Base-by-base conservation (phyloP, 2,113 vertebrate species). In the Oreochromis spilurus region DNA sequence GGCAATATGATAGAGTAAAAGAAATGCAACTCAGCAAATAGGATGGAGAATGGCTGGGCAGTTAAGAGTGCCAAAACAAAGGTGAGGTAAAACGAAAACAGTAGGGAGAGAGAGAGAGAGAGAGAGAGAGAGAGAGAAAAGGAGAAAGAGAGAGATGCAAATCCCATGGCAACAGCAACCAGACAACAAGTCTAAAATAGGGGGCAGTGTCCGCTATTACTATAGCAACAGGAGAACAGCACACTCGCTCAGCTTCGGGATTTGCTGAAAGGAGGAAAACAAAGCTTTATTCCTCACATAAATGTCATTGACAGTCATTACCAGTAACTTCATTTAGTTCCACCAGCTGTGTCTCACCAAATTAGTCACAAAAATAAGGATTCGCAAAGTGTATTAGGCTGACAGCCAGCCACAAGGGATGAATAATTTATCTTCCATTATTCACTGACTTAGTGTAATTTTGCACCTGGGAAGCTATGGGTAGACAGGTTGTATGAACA, bases 151-250 rank as follows among this genome's bases (percentile, higher is more conserved):
- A 93, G 91, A 91, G 93, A 93, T 95, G 95, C 93, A 97, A 96
- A 97, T 97, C 96, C 96, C 96, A 97, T 97, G 96, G 96, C 96
- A 97, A 97, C 96, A 97, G 96, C 95, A 95, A 96, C 95, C 95
- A 95, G 94, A 96, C 95, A 97, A 97, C 96, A 97, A 94, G 96
- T 96, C 94, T 96, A 96, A 96, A 97, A 97, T 96, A 97, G 96
- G 95, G 96, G 96, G 96, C 96, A 97, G 96, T 97, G 96, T 97
- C 96, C 96, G 94, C 95, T 97, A 96, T 97, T 94, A 93, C 96
- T 97, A 97, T 97, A 96, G 96, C 96, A 97, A 97, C 96, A 97
- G 95, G 93, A 95, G 95, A 96, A 90, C 87, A 91, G 95, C 94
- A 89, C 93, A 90, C 93, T 96, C 90, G 93, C 94, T 95, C 93